Base-by-base conservation (phyloP, 2,797 vertebrate genomes). In the Arctocebus calabarensis region DNA sequence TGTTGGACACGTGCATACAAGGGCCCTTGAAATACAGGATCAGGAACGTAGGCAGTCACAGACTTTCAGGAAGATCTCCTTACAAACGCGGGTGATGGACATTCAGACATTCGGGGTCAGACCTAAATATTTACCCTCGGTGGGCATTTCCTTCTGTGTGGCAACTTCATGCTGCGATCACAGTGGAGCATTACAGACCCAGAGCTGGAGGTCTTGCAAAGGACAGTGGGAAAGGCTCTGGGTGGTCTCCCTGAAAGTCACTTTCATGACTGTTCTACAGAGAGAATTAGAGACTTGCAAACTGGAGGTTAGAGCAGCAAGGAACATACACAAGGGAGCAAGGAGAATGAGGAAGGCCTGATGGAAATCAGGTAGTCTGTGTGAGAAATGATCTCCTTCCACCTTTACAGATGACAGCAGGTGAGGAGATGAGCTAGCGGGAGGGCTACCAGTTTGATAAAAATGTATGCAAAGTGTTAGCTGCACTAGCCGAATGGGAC, bases 21-120 rank as follows among this genome's bases (percentile, higher is more conserved):
- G 73, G 83, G 74, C 55, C 14, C 62, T 82, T 87, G 91, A 95
- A 90, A 75, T 83, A n/a, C 6, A 34, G 88, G 62, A 45, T 55
- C n/a, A 23, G 62, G 61, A 48, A 22, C 3, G 12, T 2, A 34
- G 74, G n/a, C 20, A 4, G 4, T 37, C 52, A 25, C 25, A 27
- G 48, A 13, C 64, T 6, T 45, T 57, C 48, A 32, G 62, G 17
- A 88, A 85, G 62, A 59, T 59, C 86, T 91, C 37, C 55, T 83
- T 20, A 20, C 0, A 7, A 52, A 22, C 17, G 37, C 0, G 5
- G 55, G 10, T 0, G 29, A 71, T 43, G 29, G 66, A 43, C 55
- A 1, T 61, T 13, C 1, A 7, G 5, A 43, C 45, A 1, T 55
- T 13, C 0, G 5, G 7, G 52, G 82, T 64, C 86, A 78, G 43